Percentiles rank a stretch among this genome's conserved stretches.
These are phyloP conservation scores for Amphiduros pacificus DNA, from an alignment of 2,888 invertebrate genomes.

Conservation along the genomic window DNA sequence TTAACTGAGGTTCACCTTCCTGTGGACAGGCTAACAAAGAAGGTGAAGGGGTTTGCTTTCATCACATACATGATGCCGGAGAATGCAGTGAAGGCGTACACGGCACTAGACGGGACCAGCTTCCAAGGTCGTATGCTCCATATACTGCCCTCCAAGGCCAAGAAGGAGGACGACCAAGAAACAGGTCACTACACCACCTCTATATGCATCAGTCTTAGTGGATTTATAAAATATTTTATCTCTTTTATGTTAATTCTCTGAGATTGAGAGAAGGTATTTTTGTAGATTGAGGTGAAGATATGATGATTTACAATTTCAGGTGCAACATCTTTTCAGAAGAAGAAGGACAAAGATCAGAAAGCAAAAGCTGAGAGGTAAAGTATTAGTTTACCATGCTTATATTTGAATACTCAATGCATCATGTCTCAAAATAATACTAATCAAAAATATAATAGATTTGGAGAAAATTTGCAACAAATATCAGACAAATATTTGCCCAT, in stretches of 20 bases:
- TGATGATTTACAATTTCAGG: too few species aligned
- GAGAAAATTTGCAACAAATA: too few species aligned
- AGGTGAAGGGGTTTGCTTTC: slow-evolving; percentile 89
- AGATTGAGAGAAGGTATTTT: too few species aligned
- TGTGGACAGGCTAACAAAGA: slow-evolving; percentile 78
- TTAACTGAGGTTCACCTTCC: slow-evolving; percentile 86
- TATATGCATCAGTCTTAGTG: too few species aligned
- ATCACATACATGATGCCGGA: slow-evolving; percentile 93
- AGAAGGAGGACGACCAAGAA: slow-evolving; percentile 66
- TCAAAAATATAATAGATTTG: too few species aligned
- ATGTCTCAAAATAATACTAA: too few species aligned
- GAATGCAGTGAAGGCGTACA: slow-evolving; percentile 87
- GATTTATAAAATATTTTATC: too few species aligned
- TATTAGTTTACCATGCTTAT: neutral
- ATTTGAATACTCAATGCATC: too few species aligned
- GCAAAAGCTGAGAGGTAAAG: slow-evolving; percentile 64
- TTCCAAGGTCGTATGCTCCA: slow-evolving; percentile 91
- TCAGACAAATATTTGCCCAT: too few species aligned
- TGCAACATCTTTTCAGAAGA: slow-evolving; percentile 84
- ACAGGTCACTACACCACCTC: too few species aligned
- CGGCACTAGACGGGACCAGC: slow-evolving; percentile 84
- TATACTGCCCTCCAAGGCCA: slow-evolving; percentile 82
- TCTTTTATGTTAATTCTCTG: too few species aligned
- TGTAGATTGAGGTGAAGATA: too few species aligned
- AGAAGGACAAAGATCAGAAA: slow-evolving; percentile 76